Percentiles rank a stretch among this genome's conserved stretches.
These are phyloP conservation scores for Venturia canescens DNA, from an alignment of 1,140 invertebrate species.

Conservation along the genomic window DNA sequence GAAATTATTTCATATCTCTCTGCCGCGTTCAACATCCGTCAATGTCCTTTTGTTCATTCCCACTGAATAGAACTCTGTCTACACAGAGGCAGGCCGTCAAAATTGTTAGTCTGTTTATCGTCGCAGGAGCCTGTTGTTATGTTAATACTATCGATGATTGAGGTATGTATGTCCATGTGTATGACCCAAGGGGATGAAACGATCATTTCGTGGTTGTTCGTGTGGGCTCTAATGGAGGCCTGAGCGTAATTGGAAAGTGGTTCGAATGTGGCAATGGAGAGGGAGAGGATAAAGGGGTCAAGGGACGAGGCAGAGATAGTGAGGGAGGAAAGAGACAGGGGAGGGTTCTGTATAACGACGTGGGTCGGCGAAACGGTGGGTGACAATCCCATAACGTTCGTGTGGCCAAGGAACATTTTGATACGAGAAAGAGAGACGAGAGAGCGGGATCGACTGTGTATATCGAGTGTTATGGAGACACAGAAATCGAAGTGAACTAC, in stretches of 20 bases:
- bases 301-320: background rate
- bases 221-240: conserved; percentile 60
- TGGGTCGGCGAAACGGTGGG: background rate
- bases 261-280: conserved; percentile 36
- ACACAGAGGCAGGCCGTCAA: background rate
- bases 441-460: background rate
- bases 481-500: no score
- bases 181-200: conserved; percentile 27
- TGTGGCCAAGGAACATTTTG: background rate
- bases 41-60: no score
- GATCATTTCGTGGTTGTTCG: conserved; percentile 60
- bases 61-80: no score
- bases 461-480: no score
- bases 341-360: background rate
- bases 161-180: background rate
- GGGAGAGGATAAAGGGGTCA: conserved; percentile 31
- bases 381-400: conserved; percentile 61
- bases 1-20: no score
- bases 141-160: conserved; percentile 59
- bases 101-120: conserved; percentile 35
- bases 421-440: background rate
- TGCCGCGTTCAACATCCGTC: no score
- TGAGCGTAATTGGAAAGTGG: conserved; percentile 60
- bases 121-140: conserved; percentile 57
- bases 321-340: conserved; percentile 41